Conservation (phyloP, 2,797 vertebrate species). For the Catamblyrhynchus diadema region DNA sequence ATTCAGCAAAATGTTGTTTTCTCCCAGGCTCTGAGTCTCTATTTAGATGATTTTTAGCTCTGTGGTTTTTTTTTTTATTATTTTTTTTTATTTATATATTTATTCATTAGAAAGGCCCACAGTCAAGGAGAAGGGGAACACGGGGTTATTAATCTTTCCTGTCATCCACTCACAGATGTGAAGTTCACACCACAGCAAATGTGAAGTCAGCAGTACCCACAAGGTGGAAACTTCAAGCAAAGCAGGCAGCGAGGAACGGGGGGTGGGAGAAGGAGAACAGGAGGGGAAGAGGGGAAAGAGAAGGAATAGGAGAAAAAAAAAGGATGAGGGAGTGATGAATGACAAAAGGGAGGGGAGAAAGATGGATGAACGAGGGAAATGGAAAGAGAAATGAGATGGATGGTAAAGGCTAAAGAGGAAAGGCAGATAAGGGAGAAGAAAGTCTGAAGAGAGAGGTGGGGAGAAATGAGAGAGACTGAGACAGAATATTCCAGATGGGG, state of each 20-base stretch:
- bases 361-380: background rate
- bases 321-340: background rate
- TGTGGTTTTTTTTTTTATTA: background rate
- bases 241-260: slow-evolving; percentile 69
- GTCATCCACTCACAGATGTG: slow-evolving; percentile 97
- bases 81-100: slow-evolving; percentile 84
- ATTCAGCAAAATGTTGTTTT: slow-evolving; percentile 93
- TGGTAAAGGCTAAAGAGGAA: slow-evolving; percentile 31
- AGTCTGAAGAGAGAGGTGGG: slow-evolving; percentile 46
- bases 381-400: slow-evolving; percentile 33
- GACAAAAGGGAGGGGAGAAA: background rate
- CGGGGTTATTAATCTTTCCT: slow-evolving; percentile 97
- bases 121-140: slow-evolving; percentile 77
- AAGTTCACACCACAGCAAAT: slow-evolving; percentile 92
- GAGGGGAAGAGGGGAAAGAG: background rate
- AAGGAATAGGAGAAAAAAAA: background rate
- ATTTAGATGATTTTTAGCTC: slow-evolving; percentile 80
- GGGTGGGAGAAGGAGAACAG: slow-evolving; percentile 6
- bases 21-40: slow-evolving; percentile 83
- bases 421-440: slow-evolving; percentile 54
- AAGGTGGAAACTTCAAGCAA: slow-evolving; percentile 81
- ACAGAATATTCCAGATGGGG: slow-evolving; percentile 50
- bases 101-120: slow-evolving; percentile 80
- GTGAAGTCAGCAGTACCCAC: slow-evolving; percentile 94
- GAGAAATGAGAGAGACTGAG: slow-evolving; percentile 6